A percentile compares a stretch with the other conserved stretches of the same genome.
phyloP scores from a whole-genome alignment of 1,140 invertebrate genomes.

The Brachionus rubens region DNA sequence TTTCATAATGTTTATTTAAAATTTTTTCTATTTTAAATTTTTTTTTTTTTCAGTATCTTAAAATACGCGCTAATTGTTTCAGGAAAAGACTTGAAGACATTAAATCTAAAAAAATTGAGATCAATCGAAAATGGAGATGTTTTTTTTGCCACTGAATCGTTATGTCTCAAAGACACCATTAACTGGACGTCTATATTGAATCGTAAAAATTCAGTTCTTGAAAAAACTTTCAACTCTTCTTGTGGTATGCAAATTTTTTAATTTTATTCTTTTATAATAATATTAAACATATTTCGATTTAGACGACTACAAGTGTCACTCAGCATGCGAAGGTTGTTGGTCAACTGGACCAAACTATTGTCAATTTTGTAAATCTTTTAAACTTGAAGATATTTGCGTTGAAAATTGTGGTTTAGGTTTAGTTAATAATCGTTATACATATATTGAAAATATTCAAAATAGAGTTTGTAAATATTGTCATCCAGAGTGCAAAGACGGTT shows the following conservation, averaged over 20 bases:
- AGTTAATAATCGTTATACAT: background rate
- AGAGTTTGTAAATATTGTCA: slow-evolving; percentile 8
- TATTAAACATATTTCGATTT: too few relatives aligned
- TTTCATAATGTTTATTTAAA: background rate
- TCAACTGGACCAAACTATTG: background rate
- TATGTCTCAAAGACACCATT: slow-evolving; percentile 23
- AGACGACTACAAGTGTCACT: background rate
- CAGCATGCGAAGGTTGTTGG: slow-evolving; percentile 34
- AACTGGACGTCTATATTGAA: slow-evolving; percentile 9
- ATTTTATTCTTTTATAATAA: too few relatives aligned
- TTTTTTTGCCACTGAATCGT: background rate
- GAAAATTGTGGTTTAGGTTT: background rate
- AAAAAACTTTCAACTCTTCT: background rate
- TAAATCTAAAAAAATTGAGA: background rate
- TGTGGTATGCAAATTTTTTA: slow-evolving; percentile 1
- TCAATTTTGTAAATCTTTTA: slow-evolving; percentile 28
- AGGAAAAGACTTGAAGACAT: background rate
- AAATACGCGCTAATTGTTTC: slow-evolving; percentile 25
- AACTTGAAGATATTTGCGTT: slow-evolving; percentile 16
- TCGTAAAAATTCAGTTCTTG: background rate
- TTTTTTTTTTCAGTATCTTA: background rate
- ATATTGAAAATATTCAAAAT: background rate
- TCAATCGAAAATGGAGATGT: slow-evolving; percentile 35
- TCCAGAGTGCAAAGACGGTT: slow-evolving; percentile 9
- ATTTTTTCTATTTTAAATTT: too few relatives aligned